Evolutionary conservation across 1,140 invertebrate genomes (phyloP), one percentile per base, ranked within the genome.

Genomic region (Drosophila pruinosa): DNA sequence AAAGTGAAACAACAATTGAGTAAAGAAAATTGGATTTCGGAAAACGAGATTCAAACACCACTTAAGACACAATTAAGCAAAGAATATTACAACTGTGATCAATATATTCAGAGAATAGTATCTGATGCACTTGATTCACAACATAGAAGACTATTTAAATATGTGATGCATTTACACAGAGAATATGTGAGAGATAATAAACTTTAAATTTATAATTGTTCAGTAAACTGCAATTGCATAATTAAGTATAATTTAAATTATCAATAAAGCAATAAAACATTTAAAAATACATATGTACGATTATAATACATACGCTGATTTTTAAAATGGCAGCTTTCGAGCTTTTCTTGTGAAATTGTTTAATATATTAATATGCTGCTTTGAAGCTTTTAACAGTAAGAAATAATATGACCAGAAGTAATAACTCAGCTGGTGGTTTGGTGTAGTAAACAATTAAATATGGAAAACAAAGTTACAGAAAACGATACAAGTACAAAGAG

Each of bases 71-170:
- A 52, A 17, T 0, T 22, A 3, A 2, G 7, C 3, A 38, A 39
- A 7, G 0, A 21, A n/a, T 43, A 34, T 14, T 52, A 14, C 6
- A 2, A 26, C 8, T 4, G 7, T n/a, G 26, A 62, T 69, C 10
- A 12, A 1, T 62, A 62, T 3, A 69, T 69, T 14, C 47, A 62
- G 21, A 14, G 28, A 1, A 10, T 62, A 1, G 65, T 53, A 2
- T 45, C 21, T 1, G 7, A 34, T 14, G 45, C 65, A 0, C 1
- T 69, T 4, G 1, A 8, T 17, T 10, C 21, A 12, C 38, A 28
- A 53, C 0, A 0, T 0, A 10, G 0, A 2, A 43, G 10, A 15
- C 38, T 69, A 0, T 47, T 62, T 34, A 4, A 1, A 4, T 69
- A 52, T 19, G 3, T 68, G 5, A 28, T 10, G 26, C 19, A 54